A percentile compares a stretch with the other conserved stretches of the same genome.
Conservation (phyloP, 2,113 vertebrate species). For the Caretta caretta region DNA sequence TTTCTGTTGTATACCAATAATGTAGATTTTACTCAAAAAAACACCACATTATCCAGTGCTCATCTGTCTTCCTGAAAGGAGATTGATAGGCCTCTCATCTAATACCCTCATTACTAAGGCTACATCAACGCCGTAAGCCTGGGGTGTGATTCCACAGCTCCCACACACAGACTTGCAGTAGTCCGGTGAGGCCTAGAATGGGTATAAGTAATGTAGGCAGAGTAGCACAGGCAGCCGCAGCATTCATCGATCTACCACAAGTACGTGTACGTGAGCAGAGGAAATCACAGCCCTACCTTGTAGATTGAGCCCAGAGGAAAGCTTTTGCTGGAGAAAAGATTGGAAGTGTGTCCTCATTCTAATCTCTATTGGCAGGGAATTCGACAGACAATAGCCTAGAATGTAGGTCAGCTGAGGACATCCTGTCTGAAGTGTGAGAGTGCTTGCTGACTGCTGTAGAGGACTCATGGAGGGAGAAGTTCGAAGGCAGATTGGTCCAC, state of each 20-base stretch:
- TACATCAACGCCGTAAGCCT: not conserved
- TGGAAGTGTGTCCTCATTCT: fast-evolving
- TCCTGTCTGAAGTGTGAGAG: fast-evolving
- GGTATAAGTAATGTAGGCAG: not conserved
- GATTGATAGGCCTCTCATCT: not conserved
- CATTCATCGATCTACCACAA: not conserved
- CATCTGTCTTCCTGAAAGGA: too few relatives aligned
- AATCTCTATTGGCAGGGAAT: not conserved
- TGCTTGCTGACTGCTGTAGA: fast-evolving
- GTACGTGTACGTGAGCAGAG: not conserved
- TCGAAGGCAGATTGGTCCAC: not conserved
- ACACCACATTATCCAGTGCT: not conserved
- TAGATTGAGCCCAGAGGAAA: not conserved
- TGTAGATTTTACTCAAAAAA: not conserved
- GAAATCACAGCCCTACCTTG: not conserved
- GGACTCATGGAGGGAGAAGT: fast-evolving
- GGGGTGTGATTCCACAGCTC: not conserved
- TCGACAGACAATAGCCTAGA: not conserved
- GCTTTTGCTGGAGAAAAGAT: fast-evolving
- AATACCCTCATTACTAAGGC: not conserved
- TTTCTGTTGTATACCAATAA: not conserved
- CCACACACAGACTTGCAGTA: not conserved
- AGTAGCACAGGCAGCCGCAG: not conserved
- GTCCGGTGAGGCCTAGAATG: not conserved
- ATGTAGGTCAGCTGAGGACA: not conserved